These are phyloP conservation scores for Dasysyrphus albostriatus DNA, from an alignment of 2,888 invertebrate species.

Conservation along the genomic window DNA sequence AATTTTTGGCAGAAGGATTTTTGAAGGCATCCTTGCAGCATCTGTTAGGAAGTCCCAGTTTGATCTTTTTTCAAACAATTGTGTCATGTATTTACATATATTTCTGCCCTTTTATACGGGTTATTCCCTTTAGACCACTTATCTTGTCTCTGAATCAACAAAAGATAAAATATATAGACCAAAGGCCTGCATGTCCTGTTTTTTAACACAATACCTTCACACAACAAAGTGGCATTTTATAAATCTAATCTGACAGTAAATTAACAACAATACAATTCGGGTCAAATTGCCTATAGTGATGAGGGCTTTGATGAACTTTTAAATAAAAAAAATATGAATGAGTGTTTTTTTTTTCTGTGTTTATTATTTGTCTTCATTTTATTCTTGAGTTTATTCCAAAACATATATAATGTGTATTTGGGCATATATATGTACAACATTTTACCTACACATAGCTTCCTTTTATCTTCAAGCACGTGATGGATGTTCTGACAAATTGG, in stretches of 20 bases:
- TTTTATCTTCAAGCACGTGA: constrained; percentile 16
- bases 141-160: constrained; percentile 19
- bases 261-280: constrained; percentile 36
- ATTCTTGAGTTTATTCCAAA: background rate
- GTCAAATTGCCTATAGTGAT: constrained; percentile 21
- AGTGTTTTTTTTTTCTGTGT: background rate
- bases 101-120: constrained; percentile 17
- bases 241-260: constrained; percentile 20
- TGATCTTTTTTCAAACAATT: constrained; percentile 12
- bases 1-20: constrained; percentile 31
- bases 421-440: background rate
- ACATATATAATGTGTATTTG: background rate
- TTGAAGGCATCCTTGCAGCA: constrained; percentile 14
- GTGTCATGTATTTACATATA: background rate
- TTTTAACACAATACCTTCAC: background rate
- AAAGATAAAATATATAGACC: constrained; percentile 13
- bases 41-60: background rate
- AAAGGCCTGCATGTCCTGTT: constrained; percentile 10
- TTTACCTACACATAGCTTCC: background rate
- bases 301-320: constrained; percentile 42
- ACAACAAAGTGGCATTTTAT: constrained; percentile 2
- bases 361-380: background rate
- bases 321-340: constrained; percentile 3
- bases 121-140: constrained; percentile 39
- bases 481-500: constrained; percentile 50